Percentiles rank a stretch among this genome's conserved stretches.
Conservation (phyloP, 2,888 invertebrate species). For the Cenopis cana region DNA sequence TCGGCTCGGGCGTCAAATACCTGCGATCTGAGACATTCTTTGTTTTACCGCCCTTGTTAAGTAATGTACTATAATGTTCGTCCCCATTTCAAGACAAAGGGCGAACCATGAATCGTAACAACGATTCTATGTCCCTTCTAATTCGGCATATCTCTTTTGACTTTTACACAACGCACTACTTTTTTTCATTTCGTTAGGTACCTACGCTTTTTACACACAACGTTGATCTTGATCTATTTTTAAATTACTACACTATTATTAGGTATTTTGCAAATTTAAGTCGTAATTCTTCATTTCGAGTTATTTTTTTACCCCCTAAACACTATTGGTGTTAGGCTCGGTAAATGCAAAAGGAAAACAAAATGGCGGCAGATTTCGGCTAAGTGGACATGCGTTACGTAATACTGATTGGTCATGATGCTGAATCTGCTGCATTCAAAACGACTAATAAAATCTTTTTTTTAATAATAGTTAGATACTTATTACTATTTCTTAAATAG, state of each 20-base stretch:
- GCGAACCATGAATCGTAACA: too few species aligned
- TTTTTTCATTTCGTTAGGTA: too few species aligned
- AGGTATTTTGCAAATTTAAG: background rate
- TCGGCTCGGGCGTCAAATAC: too few species aligned
- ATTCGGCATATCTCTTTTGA: constrained; percentile 7
- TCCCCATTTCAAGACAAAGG: background rate
- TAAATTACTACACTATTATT: background rate
- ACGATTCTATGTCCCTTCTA: background rate
- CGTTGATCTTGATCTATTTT: too few species aligned
- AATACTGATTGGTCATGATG: background rate
- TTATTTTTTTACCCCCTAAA: background rate
- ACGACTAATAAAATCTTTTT: background rate
- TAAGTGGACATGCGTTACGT: background rate
- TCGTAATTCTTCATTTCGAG: background rate
- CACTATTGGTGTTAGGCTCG: constrained; percentile 5
- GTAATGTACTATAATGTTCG: too few species aligned
- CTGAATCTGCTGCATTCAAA: background rate
- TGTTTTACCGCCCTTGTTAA: too few species aligned
- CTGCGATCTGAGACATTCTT: too few species aligned
- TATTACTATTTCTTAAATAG: too few species aligned
- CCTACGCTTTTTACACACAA: background rate
- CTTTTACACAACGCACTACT: background rate
- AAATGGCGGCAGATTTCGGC: background rate
- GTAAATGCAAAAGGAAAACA: background rate
- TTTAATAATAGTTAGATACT: too few species aligned